Evolutionary conservation across 2,113 vertebrate species (phyloP).

Genomic region (Cygnus buccinator): DNA sequence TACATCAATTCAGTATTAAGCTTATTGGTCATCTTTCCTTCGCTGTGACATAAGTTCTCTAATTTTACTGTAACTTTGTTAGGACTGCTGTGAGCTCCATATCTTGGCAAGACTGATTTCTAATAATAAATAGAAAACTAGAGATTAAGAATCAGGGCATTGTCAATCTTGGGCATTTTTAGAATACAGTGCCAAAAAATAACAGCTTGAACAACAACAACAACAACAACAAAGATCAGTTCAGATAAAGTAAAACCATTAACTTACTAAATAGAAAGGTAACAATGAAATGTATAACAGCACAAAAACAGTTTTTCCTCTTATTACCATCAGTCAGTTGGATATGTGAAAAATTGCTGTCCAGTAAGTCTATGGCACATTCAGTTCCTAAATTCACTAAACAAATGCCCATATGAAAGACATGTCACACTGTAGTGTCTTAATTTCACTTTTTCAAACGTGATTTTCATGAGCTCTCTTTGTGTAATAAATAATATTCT

Average conservation of each 20-base stretch:
- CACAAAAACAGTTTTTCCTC: not conserved
- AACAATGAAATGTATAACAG: not conserved
- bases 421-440: accelerated
- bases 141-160: not conserved
- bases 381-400: not conserved
- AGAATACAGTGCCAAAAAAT: not conserved
- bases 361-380: accelerated
- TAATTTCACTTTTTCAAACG: not conserved
- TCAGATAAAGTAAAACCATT: not conserved
- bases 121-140: not conserved
- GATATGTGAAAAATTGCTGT: not conserved
- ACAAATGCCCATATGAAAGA: not conserved
- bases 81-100: accelerated
- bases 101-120: not conserved
- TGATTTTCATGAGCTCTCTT: not conserved
- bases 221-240: not conserved
- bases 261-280: not conserved
- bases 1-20: not conserved
- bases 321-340: not conserved
- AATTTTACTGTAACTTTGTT: not conserved
- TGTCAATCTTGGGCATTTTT: not conserved
- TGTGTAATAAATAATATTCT: not conserved
- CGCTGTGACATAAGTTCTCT: not conserved
- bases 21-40: not conserved
- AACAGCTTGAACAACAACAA: not conserved